Evolutionary conservation across 1,140 invertebrate genomes (phyloP), one percentile per base, ranked within the genome.

Genomic region (Penaeus vannamei): DNA sequence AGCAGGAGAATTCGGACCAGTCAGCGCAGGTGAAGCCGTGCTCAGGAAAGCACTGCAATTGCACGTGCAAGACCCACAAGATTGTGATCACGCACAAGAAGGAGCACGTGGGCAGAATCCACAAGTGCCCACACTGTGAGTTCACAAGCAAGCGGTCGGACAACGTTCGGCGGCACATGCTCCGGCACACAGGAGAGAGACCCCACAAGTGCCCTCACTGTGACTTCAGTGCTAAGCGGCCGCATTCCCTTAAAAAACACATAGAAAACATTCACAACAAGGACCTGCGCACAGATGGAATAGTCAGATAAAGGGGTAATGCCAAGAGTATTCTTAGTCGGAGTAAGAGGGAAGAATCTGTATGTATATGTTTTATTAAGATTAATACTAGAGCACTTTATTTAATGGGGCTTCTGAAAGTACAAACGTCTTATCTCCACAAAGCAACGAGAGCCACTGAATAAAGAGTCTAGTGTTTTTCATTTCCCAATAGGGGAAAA

Each of bases 101-200:
- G 61, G 87, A 89, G n/a, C 83, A 89, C 85, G 87, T 80, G 20
- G 87, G 87, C 22, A 89, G 84, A 64, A 89, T 89, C 23, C 87
- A 89, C 69, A 89, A 89, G 62, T 89, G 87, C 61, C 69, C 87
- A 2, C 82, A 89, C 60, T 89, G 87, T 64, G 87, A 89, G 26
- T 89, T 89, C 26, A 89, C 87, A n/a, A 89, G 87, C 61, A 89
- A 89, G 83, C 82, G 87, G n/a, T 89, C 87, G 32, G 87, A 89
- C 61, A 89, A 89, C 62, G 87, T 89, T 29, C 61, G 64, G 60
- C 87, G 87, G 22, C 87, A 89, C 76, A 89, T 89, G 87, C 61
- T 89, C 29, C 69, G 87, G 22, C 87, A 89, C 76, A 89, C 87
- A 3, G 87, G 87, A 36, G 87, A 89, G 42, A 32, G 87, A 79